Conservation (phyloP, 2,888 invertebrate genomes). For the Brachynemurus nebulosus region DNA sequence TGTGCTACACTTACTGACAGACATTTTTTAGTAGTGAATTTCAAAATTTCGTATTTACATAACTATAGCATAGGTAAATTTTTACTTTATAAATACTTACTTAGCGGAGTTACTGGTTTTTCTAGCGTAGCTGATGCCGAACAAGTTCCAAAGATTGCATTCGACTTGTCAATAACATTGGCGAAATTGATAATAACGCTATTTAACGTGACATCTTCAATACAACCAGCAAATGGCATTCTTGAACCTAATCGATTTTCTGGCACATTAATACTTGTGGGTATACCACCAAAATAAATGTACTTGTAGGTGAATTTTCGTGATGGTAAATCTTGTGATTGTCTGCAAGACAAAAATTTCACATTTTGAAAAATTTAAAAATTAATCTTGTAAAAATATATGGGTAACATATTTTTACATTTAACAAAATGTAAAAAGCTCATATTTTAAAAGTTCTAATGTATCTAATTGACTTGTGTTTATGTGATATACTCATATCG, state of each 20-base stretch:
- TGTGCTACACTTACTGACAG: too few species aligned
- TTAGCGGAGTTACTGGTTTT: neutral
- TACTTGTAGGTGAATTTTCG: constrained; percentile 52
- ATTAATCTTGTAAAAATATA: too few species aligned
- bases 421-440: too few species aligned
- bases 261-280: constrained; percentile 39
- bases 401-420: too few species aligned
- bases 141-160: constrained; percentile 47
- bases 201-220: constrained; percentile 85
- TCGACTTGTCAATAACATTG: constrained; percentile 42
- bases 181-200: constrained; percentile 68
- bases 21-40: too few species aligned
- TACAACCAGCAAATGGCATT: constrained; percentile 71
- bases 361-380: neutral
- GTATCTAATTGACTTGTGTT: too few species aligned
- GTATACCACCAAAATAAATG: constrained; percentile 78
- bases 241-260: constrained; percentile 41
- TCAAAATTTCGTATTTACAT: too few species aligned
- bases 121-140: constrained; percentile 19
- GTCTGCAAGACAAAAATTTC: neutral
- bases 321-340: constrained; percentile 17
- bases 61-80: too few species aligned
- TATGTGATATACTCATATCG: too few species aligned
- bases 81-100: too few species aligned
- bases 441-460: too few species aligned